Base-by-base conservation (phyloP, 2,797 vertebrate species). In the Apogon talboti region DNA sequence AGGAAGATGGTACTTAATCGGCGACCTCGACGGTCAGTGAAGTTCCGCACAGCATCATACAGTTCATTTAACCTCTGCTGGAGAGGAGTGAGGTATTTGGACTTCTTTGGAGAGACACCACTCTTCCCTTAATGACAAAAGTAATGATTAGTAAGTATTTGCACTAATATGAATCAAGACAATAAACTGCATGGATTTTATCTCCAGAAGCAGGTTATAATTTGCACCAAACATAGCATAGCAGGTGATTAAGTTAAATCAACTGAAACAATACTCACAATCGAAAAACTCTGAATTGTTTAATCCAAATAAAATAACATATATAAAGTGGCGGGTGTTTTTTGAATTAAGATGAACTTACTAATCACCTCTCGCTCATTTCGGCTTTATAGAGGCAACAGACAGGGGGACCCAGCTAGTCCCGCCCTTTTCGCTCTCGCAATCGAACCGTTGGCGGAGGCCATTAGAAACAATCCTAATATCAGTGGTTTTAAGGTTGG, bases 1-100 rank as follows among this genome's bases (percentile, higher is more conserved):
- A 99, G 90, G 85, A 99, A 99, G 89, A 99, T 99, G 1, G 96
- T 94, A 69, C 98, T 99, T 38, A 99, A 93, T 7, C 97, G 95
- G 2, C 98, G 95, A 21, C 98, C 97, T 30, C 97, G 89, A 21
- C 95, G 95, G 87, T 99, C 98, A 0, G 96, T 98, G 88, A 97
- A 99, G 84, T 97, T 98, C 70, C 98, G 95, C 54, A 99, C 97
- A 0, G 97, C 96, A 86, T 99, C 98, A 1, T 98, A 99, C 35
- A 99, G 95, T 80, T 99, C 96, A 7, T 96, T 97, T 67, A 99
- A 78, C 74, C 95, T 97, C 90, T 99, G 98, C 84, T 99, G 98
- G 84, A 99, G 95, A 7, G 97, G 98, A 14, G 97, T 98, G 92
- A 99, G 95, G 78, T 97, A 96, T 83, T 98, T 98, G 0, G 96